phyloP scores from a whole-genome alignment of 2,888 invertebrate genomes.

The Amiota communis region DNA sequence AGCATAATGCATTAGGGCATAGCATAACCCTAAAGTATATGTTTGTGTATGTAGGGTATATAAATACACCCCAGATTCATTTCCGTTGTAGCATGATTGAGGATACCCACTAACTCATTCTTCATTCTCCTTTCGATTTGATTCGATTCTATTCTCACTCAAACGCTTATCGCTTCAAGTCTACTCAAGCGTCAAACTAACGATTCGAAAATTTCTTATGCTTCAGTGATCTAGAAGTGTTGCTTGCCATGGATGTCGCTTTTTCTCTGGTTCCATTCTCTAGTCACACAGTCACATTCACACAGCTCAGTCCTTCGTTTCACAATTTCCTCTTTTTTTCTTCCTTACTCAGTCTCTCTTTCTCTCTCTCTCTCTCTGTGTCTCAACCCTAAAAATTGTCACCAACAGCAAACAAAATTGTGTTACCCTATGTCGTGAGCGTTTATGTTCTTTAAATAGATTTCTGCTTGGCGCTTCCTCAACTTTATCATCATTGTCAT shows the following conservation, averaged over 20 bases:
- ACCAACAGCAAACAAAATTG: background rate
- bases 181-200: constrained; percentile 64
- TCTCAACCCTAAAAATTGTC: background rate
- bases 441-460: background rate
- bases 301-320: too few species aligned
- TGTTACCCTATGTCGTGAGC: background rate
- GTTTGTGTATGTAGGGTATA: background rate
- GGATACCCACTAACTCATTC: background rate
- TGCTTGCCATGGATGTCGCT: constrained; percentile 36
- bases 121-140: background rate
- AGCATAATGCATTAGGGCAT: background rate
- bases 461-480: constrained; percentile 6
- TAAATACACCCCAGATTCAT: too few species aligned
- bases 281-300: too few species aligned
- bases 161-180: constrained; percentile 66
- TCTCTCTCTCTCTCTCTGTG: background rate
- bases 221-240: constrained; percentile 66
- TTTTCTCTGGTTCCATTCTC: background rate
- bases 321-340: too few species aligned
- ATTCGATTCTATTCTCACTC: background rate
- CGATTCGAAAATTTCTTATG: constrained; percentile 66
- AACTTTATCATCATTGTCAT: background rate
- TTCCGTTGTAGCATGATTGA: too few species aligned
- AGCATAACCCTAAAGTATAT: background rate
- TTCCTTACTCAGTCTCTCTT: too few species aligned